These are phyloP conservation scores for Amphipoea lucens DNA, from an alignment of 2,888 invertebrate genomes.

Conservation along the genomic window DNA sequence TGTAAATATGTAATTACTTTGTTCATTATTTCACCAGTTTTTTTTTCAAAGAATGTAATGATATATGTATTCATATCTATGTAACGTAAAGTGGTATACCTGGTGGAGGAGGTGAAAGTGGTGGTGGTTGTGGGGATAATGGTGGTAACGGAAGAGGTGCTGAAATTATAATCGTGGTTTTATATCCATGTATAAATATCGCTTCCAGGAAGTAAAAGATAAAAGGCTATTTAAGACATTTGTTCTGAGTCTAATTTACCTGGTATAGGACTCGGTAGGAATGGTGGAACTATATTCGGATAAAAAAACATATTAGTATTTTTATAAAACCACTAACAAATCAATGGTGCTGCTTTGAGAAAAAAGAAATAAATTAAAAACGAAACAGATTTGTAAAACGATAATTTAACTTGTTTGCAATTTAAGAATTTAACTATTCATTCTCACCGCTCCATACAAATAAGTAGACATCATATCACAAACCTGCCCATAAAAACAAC, in stretches of 20 bases:
- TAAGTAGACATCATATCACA: neutral
- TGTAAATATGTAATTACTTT: neutral
- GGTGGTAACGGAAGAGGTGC: slow-evolving; percentile 25
- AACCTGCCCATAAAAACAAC: neutral
- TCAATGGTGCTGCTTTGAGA: neutral
- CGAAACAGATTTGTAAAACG: neutral
- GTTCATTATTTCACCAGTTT: neutral
- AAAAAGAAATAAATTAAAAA: slow-evolving; percentile 6
- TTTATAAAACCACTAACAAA: neutral
- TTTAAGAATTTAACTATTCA: neutral
- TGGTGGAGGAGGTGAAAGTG: slow-evolving; percentile 1
- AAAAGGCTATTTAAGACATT: neutral
- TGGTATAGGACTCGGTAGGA: slow-evolving; percentile 18
- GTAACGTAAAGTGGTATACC: slow-evolving; percentile 4
- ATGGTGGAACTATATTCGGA: slow-evolving; percentile 23
- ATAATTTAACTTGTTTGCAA: neutral
- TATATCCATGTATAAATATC: neutral
- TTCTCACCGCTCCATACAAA: neutral
- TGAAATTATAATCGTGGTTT: slow-evolving; percentile 17
- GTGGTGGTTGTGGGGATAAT: slow-evolving; percentile 7
- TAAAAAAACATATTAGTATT: slow-evolving; percentile 12
- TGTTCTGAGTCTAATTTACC: slow-evolving; percentile 9
- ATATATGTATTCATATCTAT: no score
- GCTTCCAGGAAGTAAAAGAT: neutral
- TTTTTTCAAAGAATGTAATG: neutral